These are phyloP conservation scores for Chloropsis hardwickii DNA, from an alignment of 2,113 vertebrate species.

Conservation along the genomic window DNA sequence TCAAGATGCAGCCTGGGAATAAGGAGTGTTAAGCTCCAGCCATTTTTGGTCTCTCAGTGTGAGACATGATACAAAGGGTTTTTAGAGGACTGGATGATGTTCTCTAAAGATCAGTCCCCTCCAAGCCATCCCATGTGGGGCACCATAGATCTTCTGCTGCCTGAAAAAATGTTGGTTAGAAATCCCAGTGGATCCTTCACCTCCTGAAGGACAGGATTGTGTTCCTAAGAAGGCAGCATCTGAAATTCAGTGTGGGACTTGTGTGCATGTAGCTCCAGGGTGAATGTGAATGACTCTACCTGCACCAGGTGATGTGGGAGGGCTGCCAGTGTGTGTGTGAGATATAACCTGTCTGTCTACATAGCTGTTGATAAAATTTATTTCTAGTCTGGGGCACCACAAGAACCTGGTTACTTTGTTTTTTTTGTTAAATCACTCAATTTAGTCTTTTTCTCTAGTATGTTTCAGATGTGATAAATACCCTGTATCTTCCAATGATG, in stretches of 20 bases:
- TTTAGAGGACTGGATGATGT: neutral
- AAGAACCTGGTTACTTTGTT: neutral
- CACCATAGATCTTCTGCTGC: neutral
- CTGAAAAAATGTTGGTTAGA: neutral
- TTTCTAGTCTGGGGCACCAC: neutral
- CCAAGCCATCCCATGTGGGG: neutral
- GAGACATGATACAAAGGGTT: neutral
- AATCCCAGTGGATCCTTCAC: neutral
- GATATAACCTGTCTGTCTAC: neutral
- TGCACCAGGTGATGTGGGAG: neutral
- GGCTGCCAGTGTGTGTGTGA: neutral
- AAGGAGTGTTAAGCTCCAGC: neutral
- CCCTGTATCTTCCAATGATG: neutral
- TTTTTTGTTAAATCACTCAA: neutral
- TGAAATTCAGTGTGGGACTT: neutral
- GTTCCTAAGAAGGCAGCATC: neutral
- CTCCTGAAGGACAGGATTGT: neutral
- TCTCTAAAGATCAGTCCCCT: neutral
- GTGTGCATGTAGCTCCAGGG: neutral
- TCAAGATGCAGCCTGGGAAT: neutral
- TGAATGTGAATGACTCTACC: neutral
- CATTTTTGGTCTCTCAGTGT: neutral
- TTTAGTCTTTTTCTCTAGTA: neutral
- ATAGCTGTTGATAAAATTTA: neutral
- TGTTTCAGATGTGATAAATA: neutral